Conservation (phyloP, 2,888 invertebrate genomes). For the Sepioteuthis lessoniana region DNA sequence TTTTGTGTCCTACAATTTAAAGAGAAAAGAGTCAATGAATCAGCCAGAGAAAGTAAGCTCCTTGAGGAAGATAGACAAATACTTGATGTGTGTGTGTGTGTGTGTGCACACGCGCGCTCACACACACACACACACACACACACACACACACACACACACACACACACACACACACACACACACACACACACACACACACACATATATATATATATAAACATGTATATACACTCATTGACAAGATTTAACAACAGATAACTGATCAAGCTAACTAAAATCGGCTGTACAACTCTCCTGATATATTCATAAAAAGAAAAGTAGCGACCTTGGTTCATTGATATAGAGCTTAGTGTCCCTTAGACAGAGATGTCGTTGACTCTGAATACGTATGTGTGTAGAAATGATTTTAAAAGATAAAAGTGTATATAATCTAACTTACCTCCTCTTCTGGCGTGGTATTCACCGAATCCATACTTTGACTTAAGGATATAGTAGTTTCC, state of each 20-base stretch:
- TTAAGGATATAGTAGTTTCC: slow-evolving; percentile 84
- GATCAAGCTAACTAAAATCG: slow-evolving; percentile 1
- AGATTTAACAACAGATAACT: not conserved
- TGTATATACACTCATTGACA: not conserved
- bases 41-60: not conserved
- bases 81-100: not conserved
- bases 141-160: no score
- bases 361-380: not conserved
- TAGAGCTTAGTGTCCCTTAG: not conserved
- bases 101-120: not conserved
- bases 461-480: slow-evolving; percentile 98
- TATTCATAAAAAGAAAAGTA: not conserved
- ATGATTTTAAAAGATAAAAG: not conserved
- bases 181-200: not conserved
- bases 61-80: not conserved
- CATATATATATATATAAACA: slow-evolving; percentile 14
- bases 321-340: slow-evolving; percentile 6
- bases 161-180: not conserved
- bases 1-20: not conserved
- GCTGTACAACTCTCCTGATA: not conserved
- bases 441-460: slow-evolving; percentile 98
- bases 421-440: slow-evolving; percentile 80
- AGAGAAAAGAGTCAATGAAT: not conserved
- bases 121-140: not conserved
- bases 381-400: not conserved